Conservation (phyloP, 2,797 vertebrate species). For the Heterohyrax brucei region DNA sequence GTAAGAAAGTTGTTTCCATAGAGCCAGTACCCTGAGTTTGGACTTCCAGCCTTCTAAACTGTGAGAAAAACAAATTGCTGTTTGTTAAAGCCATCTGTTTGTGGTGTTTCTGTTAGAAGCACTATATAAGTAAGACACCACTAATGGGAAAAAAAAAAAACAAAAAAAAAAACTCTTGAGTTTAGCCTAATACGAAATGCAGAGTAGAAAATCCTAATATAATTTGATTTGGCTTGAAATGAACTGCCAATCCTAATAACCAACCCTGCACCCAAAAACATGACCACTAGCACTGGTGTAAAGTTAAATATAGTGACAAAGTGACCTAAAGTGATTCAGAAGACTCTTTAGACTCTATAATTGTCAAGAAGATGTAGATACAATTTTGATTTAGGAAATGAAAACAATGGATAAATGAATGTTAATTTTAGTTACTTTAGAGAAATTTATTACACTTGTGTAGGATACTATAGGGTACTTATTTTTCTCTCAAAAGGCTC, state of each 20-base stretch:
- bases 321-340: slow-evolving; percentile 35
- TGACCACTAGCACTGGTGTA: slow-evolving; percentile 15
- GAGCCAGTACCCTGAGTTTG: not conserved
- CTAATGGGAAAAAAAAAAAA: slow-evolving; percentile 16
- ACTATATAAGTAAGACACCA: not conserved
- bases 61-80: not conserved
- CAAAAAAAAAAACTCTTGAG: slow-evolving; percentile 6
- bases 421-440: slow-evolving; percentile 71
- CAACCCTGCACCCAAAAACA: not conserved
- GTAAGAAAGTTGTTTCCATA: not conserved
- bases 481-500: slow-evolving; percentile 2
- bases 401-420: slow-evolving; percentile 47
- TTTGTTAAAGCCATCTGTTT: not conserved
- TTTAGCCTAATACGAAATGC: slow-evolving; percentile 68
- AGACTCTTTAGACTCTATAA: not conserved
- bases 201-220: slow-evolving; percentile 67
- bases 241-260: slow-evolving; percentile 44
- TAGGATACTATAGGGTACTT: not conserved
- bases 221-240: slow-evolving; percentile 73
- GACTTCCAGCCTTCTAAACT: no score
- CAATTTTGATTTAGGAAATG: slow-evolving; percentile 56
- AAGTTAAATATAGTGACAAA: slow-evolving; percentile 61
- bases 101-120: not conserved
- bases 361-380: slow-evolving; percentile 68
- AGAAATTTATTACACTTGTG: slow-evolving; percentile 36